Evolutionary conservation across 2,797 vertebrate species (phyloP), one percentile per base, ranked within the genome.

Genomic region (Sylvilagus floridanus): DNA sequence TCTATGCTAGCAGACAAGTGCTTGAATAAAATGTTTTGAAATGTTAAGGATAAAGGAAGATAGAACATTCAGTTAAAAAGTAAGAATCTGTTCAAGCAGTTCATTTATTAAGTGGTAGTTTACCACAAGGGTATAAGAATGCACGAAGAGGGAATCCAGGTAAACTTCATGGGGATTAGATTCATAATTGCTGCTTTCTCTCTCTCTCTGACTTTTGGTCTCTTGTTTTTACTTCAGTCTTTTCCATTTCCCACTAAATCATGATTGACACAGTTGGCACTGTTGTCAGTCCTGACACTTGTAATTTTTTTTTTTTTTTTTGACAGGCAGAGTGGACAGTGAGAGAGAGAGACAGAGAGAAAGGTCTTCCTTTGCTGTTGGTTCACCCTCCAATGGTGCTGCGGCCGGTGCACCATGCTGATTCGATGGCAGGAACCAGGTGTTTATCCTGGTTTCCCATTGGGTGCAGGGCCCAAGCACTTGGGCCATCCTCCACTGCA

Each of bases 1-100:
- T 86, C 71, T 86, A 57, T 85, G 65, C n/a, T 30, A 81, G 22
- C 68, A 91, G 42, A 68, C 81, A 89, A 52, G n/a, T 63, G 30
- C 32, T 84, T 87, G 66, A 68, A 75, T 52, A 63, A 11, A 84
- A 11, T 10, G 69, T 90, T 88, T 83, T 84, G 54, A 89, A 77
- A 71, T 32, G 52, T 28, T 78, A 62, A 83, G 50, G 32, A 26
- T 73, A 65, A 90, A 92, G 30, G 73, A 76, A 21, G 17, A 26
- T 60, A 2, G 47, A 17, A 21, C 28, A 19, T 54, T 85, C n/a
- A 47, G 13, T 82, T 83, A 32, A 50, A 66, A 60, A 86, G 22
- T 19, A 65, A 52, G 89, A 66, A 4, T 83, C 32, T 83, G 8
- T 75, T 79, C 52, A 60, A 88, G 26, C 89, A 24, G 77, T 91